Conservation (phyloP, 2,797 vertebrate genomes). For the Numenius phaeopus region DNA sequence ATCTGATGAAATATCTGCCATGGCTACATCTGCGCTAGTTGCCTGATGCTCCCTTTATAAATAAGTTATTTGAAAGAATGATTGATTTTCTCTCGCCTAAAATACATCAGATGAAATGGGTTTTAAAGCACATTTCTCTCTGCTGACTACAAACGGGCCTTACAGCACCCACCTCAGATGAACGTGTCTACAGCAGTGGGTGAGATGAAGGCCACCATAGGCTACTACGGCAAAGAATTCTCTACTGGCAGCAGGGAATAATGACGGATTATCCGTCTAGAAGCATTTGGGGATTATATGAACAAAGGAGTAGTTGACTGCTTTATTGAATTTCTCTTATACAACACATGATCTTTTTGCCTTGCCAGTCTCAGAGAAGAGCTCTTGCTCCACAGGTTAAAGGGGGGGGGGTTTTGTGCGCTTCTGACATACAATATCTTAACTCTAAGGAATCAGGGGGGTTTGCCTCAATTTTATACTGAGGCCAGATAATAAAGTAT, state of each 20-base stretch:
- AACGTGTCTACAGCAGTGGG: neutral
- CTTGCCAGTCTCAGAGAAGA: neutral
- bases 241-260: neutral
- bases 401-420: accelerated
- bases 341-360: neutral
- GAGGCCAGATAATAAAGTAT: neutral
- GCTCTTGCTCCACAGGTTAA: neutral
- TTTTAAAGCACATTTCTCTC: neutral
- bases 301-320: neutral
- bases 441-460: neutral
- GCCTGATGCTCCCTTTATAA: neutral
- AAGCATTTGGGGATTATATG: neutral
- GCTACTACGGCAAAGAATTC: neutral
- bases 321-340: neutral
- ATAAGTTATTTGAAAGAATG: neutral
- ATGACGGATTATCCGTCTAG: neutral
- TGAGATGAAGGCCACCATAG: neutral
- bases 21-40: neutral
- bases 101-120: neutral
- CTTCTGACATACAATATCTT: neutral
- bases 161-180: neutral
- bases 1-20: neutral
- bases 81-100: neutral
- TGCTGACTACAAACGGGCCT: neutral
- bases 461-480: neutral